Percentiles rank a stretch among this genome's conserved stretches.
These are phyloP conservation scores for Poecile atricapillus DNA, from an alignment of 2,113 vertebrate species.

Conservation along the genomic window DNA sequence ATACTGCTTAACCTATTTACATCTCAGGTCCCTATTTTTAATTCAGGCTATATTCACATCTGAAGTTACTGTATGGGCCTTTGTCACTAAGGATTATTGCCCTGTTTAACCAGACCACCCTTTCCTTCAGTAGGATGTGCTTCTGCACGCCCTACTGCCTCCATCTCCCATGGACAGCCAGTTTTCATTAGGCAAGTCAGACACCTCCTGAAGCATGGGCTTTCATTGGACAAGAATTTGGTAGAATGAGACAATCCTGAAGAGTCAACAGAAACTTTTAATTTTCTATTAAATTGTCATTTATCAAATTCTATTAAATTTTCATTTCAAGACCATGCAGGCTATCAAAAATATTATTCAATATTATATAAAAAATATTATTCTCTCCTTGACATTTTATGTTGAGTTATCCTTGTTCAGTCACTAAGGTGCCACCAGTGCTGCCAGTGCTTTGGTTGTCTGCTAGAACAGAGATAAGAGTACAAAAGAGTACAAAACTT, in stretches of 20 bases:
- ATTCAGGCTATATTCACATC: not conserved
- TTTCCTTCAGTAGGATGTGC: not conserved
- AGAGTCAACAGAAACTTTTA: not conserved
- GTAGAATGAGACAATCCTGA: not conserved
- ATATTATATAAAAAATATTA: not conserved
- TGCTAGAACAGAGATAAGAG: not conserved
- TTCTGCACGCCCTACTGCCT: not conserved
- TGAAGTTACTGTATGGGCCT: not conserved
- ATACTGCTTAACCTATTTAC: not conserved
- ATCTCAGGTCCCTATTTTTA: not conserved
- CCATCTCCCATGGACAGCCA: rapidly evolving
- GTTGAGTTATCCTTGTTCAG: not conserved
- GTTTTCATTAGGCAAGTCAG: not conserved
- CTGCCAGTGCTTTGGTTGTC: not conserved
- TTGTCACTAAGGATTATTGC: not conserved
- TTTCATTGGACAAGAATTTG: not conserved
- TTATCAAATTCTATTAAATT: not conserved
- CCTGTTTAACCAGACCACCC: not conserved
- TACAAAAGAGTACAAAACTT: not conserved
- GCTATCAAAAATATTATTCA: not conserved
- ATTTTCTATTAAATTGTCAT: not conserved
- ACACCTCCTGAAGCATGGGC: not conserved
- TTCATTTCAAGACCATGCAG: not conserved
- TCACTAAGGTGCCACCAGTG: not conserved
- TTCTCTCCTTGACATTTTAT: not conserved